A percentile compares a stretch with the other conserved stretches of the same genome.
Evolutionary conservation across 2,113 vertebrate species (phyloP).

Genomic region (Corythaixoides concolor): DNA sequence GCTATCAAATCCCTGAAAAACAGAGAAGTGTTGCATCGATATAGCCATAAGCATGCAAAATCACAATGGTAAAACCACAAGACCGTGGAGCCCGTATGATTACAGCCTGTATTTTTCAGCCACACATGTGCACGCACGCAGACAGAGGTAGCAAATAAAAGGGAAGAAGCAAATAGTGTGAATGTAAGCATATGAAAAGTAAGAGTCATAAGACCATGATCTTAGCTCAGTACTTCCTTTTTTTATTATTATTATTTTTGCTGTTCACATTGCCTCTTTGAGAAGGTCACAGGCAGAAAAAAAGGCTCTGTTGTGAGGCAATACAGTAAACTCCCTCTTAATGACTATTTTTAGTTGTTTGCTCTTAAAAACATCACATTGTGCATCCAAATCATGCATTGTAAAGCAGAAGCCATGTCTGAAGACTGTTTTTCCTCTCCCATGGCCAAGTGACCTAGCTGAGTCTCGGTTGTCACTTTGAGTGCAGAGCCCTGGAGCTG

Average conservation of each 20-base stretch:
- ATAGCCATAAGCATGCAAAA: fast-evolving
- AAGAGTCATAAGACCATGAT: background rate
- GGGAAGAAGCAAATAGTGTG: background rate
- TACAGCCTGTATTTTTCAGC: background rate
- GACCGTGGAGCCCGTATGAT: background rate
- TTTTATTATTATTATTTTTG: background rate
- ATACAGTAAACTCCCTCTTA: background rate
- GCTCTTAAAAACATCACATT: background rate
- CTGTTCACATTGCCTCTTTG: background rate
- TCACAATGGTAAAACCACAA: background rate
- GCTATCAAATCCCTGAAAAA: background rate
- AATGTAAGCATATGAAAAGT: background rate
- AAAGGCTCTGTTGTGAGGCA: background rate
- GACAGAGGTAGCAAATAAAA: background rate
- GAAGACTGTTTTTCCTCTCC: background rate
- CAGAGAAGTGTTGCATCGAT: too few species aligned
- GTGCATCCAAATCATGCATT: background rate
- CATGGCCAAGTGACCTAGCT: background rate
- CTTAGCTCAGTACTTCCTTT: background rate
- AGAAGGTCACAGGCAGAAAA: background rate
- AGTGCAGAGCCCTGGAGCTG: background rate
- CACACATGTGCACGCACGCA: fast-evolving
- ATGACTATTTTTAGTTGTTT: background rate
- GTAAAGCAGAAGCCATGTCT: background rate
- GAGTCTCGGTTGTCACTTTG: too few species aligned